Conservation (phyloP, 2,888 invertebrate genomes). For the Coronaproctus castanopsis region DNA sequence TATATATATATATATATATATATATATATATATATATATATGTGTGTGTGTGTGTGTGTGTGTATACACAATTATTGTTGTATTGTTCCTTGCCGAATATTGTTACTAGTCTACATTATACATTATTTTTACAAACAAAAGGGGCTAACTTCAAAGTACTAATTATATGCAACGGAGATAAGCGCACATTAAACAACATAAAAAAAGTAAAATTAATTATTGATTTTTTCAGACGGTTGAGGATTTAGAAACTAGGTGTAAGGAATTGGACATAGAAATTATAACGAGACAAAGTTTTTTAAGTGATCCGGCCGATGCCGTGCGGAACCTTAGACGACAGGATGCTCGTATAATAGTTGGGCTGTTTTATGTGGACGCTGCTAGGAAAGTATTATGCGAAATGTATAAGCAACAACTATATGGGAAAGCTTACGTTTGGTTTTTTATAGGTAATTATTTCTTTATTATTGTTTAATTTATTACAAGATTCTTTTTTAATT, state of each 20-base stretch:
- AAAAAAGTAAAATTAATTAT: too few species aligned
- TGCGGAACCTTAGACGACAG: constrained; percentile 78
- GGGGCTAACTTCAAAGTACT: too few species aligned
- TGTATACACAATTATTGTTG: too few species aligned
- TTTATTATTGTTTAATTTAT: neutral
- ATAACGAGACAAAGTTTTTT: constrained; percentile 91
- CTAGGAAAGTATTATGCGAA: constrained; percentile 87
- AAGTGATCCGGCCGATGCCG: constrained; percentile 90
- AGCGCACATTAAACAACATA: too few species aligned
- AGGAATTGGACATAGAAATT: constrained; percentile 80
- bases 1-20: too few species aligned
- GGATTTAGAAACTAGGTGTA: constrained; percentile 84
- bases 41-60: too few species aligned
- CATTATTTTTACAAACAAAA: too few species aligned
- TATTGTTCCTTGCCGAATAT: too few species aligned
- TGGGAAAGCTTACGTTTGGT: constrained; percentile 95
- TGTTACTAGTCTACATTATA: too few species aligned
- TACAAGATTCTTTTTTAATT: too few species aligned
- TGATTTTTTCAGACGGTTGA: constrained; percentile 63
- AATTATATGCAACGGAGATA: too few species aligned
- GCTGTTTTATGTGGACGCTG: constrained; percentile 94
- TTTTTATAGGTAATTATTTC: constrained; percentile 75
- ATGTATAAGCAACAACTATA: constrained; percentile 83
- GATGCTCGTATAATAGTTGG: constrained; percentile 97
- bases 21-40: too few species aligned